phyloP scores from a whole-genome alignment of 2,113 vertebrate genomes.

The Psammodynastes pulverulentus region DNA sequence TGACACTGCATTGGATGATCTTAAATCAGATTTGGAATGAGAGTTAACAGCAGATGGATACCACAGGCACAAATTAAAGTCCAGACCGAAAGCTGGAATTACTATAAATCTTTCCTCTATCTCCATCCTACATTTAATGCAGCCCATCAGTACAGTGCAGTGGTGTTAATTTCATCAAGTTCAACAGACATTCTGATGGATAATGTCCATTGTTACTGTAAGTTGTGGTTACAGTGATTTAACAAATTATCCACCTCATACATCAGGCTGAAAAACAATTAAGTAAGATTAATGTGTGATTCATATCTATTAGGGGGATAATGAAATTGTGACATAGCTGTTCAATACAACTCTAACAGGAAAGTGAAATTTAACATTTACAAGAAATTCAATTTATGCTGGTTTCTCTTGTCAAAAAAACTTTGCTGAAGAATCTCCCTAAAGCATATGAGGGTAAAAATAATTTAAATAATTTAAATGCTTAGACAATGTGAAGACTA shows the following conservation, averaged over 20 bases:
- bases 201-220: conserved; percentile 25
- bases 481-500: neutral
- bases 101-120: conserved; percentile 43
- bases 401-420: conserved; percentile 2
- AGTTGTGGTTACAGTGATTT: neutral
- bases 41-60: conserved; percentile 39
- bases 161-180: neutral
- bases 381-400: conserved; percentile 40
- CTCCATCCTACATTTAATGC: conserved; percentile 9
- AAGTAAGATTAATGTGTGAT: conserved; percentile 51
- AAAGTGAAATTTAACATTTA: conserved; percentile 22
- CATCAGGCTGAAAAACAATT: conserved; percentile 48
- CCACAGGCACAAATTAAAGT: conserved; percentile 38
- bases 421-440: neutral
- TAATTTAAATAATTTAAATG: neutral
- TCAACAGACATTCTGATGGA: neutral
- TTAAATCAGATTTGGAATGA: conserved; percentile 42
- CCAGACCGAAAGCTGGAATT: conserved; percentile 40
- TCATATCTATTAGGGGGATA: conserved; percentile 26
- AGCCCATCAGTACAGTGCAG: neutral
- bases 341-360: conserved; percentile 32
- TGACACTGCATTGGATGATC: conserved; percentile 37
- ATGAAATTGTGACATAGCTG: conserved; percentile 31
- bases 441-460: neutral
- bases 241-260: conserved; percentile 21